Evolutionary conservation across 2,797 vertebrate genomes (phyloP).

Genomic region (Crocidura indochinensis): DNA sequence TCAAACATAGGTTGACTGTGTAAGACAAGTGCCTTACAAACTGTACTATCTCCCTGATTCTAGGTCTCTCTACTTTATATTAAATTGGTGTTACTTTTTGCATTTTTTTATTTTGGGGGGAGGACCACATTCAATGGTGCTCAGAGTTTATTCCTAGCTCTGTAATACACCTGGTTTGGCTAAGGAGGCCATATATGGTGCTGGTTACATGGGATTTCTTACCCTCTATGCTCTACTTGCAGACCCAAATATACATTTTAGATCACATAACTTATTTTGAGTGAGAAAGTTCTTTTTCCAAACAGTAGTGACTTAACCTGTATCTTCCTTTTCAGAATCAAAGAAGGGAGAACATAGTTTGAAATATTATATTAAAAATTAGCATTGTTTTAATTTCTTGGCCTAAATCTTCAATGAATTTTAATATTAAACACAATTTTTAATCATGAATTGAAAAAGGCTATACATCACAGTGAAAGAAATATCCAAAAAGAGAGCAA

Average conservation of each 20-base stretch:
- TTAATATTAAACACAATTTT: no score
- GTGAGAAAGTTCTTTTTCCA: not conserved
- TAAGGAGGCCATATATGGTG: no score
- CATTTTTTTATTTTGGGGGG: slow-evolving; percentile 21
- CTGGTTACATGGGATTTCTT: no score
- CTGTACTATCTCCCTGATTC: not conserved
- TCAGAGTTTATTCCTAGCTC: no score
- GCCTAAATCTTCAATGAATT: slow-evolving; percentile 4
- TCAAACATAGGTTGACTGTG: no score
- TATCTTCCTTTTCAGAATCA: not conserved
- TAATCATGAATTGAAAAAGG: not conserved
- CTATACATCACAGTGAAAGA: slow-evolving; percentile 31
- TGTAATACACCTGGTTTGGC: no score
- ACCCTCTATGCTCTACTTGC: no score
- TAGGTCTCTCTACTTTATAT: slow-evolving; percentile 31
- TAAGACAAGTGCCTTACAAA: no score
- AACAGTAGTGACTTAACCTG: slow-evolving; percentile 34
- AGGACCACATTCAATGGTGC: no score
- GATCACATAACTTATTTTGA: no score
- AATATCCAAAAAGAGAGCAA: slow-evolving; percentile 62
- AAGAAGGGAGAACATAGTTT: not conserved
- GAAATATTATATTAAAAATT: slow-evolving; percentile 66
- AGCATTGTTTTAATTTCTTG: slow-evolving; percentile 36
- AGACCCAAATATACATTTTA: no score
- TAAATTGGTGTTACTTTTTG: not conserved